Base-by-base conservation (phyloP, 2,113 vertebrate genomes). In the Fukomys damarensis region DNA sequence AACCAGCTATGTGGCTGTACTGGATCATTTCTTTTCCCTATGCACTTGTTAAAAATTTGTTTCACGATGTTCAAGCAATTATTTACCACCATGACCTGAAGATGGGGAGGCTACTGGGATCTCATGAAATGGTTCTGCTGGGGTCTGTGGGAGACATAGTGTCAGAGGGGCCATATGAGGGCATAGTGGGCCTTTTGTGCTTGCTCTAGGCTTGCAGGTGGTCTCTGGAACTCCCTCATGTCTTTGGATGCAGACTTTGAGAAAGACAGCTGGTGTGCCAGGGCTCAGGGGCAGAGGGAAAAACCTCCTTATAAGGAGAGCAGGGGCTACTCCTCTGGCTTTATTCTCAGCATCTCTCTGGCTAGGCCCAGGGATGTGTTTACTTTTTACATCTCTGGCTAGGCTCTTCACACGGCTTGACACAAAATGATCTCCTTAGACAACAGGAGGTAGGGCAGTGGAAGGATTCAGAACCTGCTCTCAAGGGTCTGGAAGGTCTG, bases 21-120 rank as follows among this genome's bases (percentile, higher is more conserved):
- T 70, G 19, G 32, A n/a, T 74, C 87, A 30, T 12, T 24, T 94
- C 76, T 86, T 87, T 94, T 56, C 80, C 72, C 6, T 2, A 20
- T 38, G 61, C 12, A 4, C 65, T 80, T 96, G 46, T 28, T 63
- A 96, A n/a, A 82, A 20, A 54, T 35, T 56, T 19, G 12, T 92
- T 96, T 96, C 56, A 90, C 58, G 13, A 92, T 95, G 89, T 95
- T 91, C 83, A 61, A 54, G 43, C 76, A 93, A 92, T 83, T 80
- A 70, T 54, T 86, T 92, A 54, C 76, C 85, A 85, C 30, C 38
- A n/a, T 2, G 46, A 5, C 59, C 52, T 38, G 74, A 86, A 82
- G 65, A 46, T 20, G 28, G 4, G 22, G 58, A 7, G 19, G 86
- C 30, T 41, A 2, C 52, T 88, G 76, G 59, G 46, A 28, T 49